phyloP scores from a whole-genome alignment of 2,888 invertebrate species.

The Zygothrica quintamaculata region DNA sequence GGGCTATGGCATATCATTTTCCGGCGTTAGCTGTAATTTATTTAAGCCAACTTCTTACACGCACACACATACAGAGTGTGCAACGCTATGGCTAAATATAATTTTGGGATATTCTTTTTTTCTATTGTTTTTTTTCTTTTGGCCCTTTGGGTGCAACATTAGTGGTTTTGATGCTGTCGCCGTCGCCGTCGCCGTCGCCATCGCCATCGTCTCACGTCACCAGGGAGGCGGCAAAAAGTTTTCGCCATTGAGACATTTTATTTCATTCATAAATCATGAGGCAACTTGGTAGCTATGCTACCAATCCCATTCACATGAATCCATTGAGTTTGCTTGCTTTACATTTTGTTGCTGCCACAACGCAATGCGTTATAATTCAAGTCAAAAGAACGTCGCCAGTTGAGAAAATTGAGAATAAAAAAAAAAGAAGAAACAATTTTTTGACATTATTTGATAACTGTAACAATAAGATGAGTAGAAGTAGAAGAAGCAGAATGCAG shows the following conservation, averaged over 20 bases:
- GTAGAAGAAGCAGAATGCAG: neutral
- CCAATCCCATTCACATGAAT: neutral
- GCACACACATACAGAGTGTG: neutral
- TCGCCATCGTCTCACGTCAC: too few relatives aligned
- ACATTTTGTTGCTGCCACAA: constrained; percentile 59
- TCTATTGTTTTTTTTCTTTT: too few relatives aligned
- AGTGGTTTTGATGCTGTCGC: too few relatives aligned
- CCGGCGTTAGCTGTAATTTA: constrained; percentile 55
- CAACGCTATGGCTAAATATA: constrained; percentile 46
- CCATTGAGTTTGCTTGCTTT: constrained; percentile 29
- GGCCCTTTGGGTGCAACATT: constrained; percentile 1
- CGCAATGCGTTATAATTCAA: constrained; percentile 58
- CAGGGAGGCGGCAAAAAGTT: constrained; percentile 47
- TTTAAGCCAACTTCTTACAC: constrained; percentile 21
- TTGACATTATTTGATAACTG: constrained; percentile 2
- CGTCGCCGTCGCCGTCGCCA: neutral
- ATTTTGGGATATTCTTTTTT: too few relatives aligned
- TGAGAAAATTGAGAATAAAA: constrained; percentile 13
- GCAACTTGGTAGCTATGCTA: constrained; percentile 40
- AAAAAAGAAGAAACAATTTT: constrained; percentile 11
- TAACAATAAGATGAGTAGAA: neutral
- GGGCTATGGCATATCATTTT: constrained; percentile 27
- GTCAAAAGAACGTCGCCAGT: constrained; percentile 33
- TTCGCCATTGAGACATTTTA: constrained; percentile 65
- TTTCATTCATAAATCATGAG: constrained; percentile 71